Conservation (phyloP, 2,797 vertebrate species). For the Chanos chanos region DNA sequence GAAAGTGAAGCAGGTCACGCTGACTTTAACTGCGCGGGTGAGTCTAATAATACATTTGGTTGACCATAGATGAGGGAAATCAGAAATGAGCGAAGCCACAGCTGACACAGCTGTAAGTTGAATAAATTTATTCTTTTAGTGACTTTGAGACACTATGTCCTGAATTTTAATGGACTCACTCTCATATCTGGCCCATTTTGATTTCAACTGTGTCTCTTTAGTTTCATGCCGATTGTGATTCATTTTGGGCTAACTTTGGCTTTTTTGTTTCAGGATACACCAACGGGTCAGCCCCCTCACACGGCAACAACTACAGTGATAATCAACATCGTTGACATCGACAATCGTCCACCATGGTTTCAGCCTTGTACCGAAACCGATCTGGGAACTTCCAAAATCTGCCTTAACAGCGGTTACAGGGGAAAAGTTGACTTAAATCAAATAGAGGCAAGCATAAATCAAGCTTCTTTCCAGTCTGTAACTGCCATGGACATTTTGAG, state of each 20-base stretch:
- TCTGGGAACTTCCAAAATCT: slow-evolving; percentile 31
- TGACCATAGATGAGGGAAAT: too few relatives aligned
- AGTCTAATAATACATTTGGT: too few relatives aligned
- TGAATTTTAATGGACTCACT: too few relatives aligned
- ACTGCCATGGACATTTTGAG: too few relatives aligned
- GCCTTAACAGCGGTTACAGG: slow-evolving; percentile 58
- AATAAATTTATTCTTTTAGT: too few relatives aligned
- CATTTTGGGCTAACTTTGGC: too few relatives aligned
- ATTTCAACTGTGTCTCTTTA: too few relatives aligned
- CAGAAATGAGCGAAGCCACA: too few relatives aligned
- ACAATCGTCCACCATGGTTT: slow-evolving; percentile 76
- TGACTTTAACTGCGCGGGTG: slow-evolving; percentile 59
- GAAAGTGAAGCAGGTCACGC: slow-evolving; percentile 32
- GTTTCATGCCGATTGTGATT: too few relatives aligned
- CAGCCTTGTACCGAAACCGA: slow-evolving; percentile 52
- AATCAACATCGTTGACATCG: slow-evolving; percentile 57
- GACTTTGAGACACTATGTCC: neutral
- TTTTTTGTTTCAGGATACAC: slow-evolving; percentile 54
- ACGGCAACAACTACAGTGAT: slow-evolving; percentile 52
- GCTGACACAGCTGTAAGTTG: too few relatives aligned
- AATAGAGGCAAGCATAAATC: slow-evolving; percentile 54
- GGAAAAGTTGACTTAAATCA: slow-evolving; percentile 50
- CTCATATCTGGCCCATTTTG: too few relatives aligned
- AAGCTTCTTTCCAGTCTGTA: too few relatives aligned
- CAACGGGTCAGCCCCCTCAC: rapidly evolving